A percentile compares a stretch with the other conserved stretches of the same genome.
phyloP scores from a whole-genome alignment of 2,113 vertebrate genomes.

The Zosterops borbonicus region DNA sequence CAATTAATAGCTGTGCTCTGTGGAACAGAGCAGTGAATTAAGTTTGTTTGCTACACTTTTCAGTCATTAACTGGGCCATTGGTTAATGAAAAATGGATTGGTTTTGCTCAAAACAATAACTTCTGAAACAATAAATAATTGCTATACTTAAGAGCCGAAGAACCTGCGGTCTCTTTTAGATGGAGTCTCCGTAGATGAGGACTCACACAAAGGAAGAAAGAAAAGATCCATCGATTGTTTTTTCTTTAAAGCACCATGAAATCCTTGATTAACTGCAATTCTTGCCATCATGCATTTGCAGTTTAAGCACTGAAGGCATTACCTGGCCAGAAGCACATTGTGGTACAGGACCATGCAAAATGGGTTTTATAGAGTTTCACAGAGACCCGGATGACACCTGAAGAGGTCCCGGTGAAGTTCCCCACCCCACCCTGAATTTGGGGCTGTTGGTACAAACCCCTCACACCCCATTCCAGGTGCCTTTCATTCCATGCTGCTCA shows the following conservation, averaged over 20 bases:
- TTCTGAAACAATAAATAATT: neutral
- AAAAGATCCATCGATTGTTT: neutral
- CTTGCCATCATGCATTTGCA: neutral
- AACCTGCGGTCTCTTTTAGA: neutral
- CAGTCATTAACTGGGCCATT: neutral
- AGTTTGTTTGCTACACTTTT: neutral
- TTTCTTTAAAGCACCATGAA: neutral
- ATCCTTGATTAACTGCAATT: neutral
- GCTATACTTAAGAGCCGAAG: neutral
- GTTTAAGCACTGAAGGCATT: neutral
- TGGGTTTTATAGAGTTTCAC: neutral
- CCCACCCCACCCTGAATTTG: neutral
- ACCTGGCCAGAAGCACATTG: neutral
- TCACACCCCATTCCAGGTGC: rapidly evolving
- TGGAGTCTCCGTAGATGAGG: neutral
- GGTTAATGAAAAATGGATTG: constrained; percentile 3
- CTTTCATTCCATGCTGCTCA: rapidly evolving
- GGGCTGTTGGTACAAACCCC: neutral
- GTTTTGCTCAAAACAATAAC: neutral
- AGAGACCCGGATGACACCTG: rapidly evolving
- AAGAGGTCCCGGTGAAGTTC: neutral
- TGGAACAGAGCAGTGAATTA: constrained; percentile 1
- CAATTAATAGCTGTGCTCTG: neutral
- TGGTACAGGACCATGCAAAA: neutral
- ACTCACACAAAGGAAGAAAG: neutral